Evolutionary conservation across 2,888 invertebrate species (phyloP).

Genomic region (Aradus depressus): DNA sequence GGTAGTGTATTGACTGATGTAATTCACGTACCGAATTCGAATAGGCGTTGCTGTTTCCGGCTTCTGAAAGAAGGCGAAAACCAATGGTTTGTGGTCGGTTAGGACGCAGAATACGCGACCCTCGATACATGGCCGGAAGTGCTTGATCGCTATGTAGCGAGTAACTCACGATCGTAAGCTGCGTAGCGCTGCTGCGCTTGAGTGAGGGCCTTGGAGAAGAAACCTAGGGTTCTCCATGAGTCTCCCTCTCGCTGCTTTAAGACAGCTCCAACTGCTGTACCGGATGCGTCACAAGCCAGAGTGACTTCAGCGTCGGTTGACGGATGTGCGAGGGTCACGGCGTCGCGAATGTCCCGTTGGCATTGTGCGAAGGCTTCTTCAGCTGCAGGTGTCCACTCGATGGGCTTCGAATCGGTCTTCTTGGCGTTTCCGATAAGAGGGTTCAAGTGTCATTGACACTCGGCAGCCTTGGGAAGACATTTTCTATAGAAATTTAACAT

Average conservation of each 20-base stretch:
- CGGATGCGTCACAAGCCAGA: slow-evolving; percentile 16
- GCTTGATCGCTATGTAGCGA: slow-evolving; percentile 33
- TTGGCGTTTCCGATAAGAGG: background rate
- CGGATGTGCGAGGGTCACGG: slow-evolving; percentile 35
- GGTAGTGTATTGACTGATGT: slow-evolving; percentile 35
- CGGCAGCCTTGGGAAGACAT: slow-evolving; percentile 35
- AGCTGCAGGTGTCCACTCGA: slow-evolving; percentile 10
- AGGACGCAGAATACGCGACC: slow-evolving; percentile 9
- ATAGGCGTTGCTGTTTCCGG: slow-evolving; percentile 34
- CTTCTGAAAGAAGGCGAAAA: slow-evolving; percentile 20
- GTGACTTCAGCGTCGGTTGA: slow-evolving; percentile 31
- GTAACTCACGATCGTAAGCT: slow-evolving; percentile 28
- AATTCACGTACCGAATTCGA: slow-evolving; percentile 33
- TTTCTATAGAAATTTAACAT: slow-evolving; percentile 36
- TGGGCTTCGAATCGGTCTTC: background rate
- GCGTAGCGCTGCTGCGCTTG: slow-evolving; percentile 34
- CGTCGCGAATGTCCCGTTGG: slow-evolving; percentile 33
- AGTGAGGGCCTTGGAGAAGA: slow-evolving; percentile 28
- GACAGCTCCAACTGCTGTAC: slow-evolving; percentile 7
- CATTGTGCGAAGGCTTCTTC: slow-evolving; percentile 7
- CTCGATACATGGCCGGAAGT: slow-evolving; percentile 13
- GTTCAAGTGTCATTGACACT: slow-evolving; percentile 24
- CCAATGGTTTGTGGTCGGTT: slow-evolving; percentile 13
- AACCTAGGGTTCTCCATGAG: slow-evolving; percentile 26
- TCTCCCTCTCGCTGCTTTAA: slow-evolving; percentile 18